Percentiles rank a stretch among this genome's conserved stretches.
Conservation (phyloP, 2,113 vertebrate genomes). For the Vulpes vulpes region DNA sequence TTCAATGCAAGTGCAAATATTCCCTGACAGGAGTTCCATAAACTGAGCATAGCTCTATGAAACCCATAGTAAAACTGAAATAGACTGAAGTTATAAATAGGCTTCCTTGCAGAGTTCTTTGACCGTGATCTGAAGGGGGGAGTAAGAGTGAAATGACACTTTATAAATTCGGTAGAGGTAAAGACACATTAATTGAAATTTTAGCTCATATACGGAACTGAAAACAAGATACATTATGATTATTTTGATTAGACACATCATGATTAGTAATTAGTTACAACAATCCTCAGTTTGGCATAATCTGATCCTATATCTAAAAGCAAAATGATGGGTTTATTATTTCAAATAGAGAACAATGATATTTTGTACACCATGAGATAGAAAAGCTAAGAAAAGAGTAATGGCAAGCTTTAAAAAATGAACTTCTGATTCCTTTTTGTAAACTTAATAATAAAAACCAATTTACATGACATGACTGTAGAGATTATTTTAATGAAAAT, state of each 20-base stretch:
- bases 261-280: slow-evolving; percentile 56
- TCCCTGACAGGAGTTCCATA: neutral
- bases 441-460: neutral
- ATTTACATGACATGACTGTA: neutral
- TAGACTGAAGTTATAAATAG: neutral
- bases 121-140: neutral
- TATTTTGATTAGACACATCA: slow-evolving; percentile 29
- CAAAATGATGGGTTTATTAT: slow-evolving; percentile 43
- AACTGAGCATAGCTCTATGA: neutral
- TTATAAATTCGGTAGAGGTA: neutral
- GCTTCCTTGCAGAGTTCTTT: neutral
- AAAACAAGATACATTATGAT: slow-evolving; percentile 44
- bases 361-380: neutral
- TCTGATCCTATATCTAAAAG: slow-evolving; percentile 41
- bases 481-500: slow-evolving; percentile 27
- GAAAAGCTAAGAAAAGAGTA: neutral
- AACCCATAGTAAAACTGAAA: neutral
- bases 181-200: slow-evolving; percentile 25
- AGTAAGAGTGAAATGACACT: neutral
- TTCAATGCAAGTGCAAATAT: neutral
- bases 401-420: neutral
- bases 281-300: neutral
- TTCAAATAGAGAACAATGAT: neutral
- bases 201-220: neutral
- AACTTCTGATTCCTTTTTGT: neutral